A percentile compares a stretch with the other conserved stretches of the same genome.
phyloP scores from a whole-genome alignment of 1,140 invertebrate species.

The Onthophagus taurus region DNA sequence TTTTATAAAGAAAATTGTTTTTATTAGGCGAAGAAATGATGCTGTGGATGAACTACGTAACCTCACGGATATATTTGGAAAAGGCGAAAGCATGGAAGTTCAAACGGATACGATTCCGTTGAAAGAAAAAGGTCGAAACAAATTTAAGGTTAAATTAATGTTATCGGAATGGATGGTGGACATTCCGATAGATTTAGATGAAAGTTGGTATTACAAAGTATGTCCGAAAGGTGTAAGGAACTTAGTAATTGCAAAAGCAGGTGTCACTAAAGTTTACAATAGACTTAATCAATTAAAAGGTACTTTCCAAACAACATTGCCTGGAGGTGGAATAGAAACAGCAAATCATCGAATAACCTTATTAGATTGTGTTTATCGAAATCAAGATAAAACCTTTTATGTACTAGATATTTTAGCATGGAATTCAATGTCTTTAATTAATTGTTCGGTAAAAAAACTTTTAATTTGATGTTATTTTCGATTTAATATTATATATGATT shows the following conservation, averaged over 20 bases:
- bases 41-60: constrained; percentile 12
- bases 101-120: neutral
- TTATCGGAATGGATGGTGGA: constrained; percentile 88
- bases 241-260: constrained; percentile 64
- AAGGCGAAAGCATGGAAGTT: neutral
- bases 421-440: constrained; percentile 62
- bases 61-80: constrained; percentile 4
- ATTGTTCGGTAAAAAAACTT: constrained; percentile 53
- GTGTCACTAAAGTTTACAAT: constrained; percentile 60
- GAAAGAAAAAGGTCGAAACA: constrained; percentile 1
- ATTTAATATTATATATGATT: neutral
- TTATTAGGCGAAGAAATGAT: constrained; percentile 12
- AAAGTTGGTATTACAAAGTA: constrained; percentile 72
- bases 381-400: constrained; percentile 55
- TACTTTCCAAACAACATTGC: constrained; percentile 56
- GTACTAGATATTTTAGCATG: constrained; percentile 76
- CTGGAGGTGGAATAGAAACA: constrained; percentile 52
- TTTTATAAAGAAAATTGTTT: neutral
- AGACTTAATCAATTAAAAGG: constrained; percentile 54
- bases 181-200: constrained; percentile 64
- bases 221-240: constrained; percentile 74
- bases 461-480: neutral
- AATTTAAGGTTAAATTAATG: constrained; percentile 50
- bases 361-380: constrained; percentile 71
- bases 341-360: constrained; percentile 43